Evolutionary conservation across 2,797 vertebrate genomes (phyloP).

Genomic region (Anolis apletophallus): DNA sequence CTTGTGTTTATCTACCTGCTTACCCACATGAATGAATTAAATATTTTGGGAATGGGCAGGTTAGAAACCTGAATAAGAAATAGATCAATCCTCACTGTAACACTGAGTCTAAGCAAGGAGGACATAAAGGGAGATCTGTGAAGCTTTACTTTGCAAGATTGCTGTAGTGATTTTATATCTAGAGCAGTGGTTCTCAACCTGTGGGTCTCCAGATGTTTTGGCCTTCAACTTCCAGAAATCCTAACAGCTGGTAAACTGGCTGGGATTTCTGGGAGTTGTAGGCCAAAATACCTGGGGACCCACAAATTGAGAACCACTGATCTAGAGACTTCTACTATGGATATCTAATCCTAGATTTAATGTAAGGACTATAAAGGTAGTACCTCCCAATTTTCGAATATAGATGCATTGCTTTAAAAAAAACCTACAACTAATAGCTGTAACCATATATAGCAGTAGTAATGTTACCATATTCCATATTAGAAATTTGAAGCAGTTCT

Average conservation of each 20-base stretch:
- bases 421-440: background rate
- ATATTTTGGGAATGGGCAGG: background rate
- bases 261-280: no score
- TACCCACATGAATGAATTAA: background rate
- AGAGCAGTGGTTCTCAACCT: no score
- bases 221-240: no score
- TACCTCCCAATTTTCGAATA: background rate
- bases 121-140: background rate
- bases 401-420: background rate
- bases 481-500: constrained; percentile 25
- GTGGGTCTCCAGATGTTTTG: no score
- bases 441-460: background rate
- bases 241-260: no score
- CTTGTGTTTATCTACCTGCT: background rate
- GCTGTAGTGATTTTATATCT: background rate
- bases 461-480: background rate
- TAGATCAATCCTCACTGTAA: background rate
- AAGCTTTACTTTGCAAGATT: background rate
- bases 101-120: no score
- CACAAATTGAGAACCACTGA: no score
- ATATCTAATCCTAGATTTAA: background rate
- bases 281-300: no score
- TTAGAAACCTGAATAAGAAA: background rate
- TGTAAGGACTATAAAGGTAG: background rate
- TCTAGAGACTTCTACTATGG: background rate